These are phyloP conservation scores for Melitaea cinxia DNA, from an alignment of 1,140 invertebrate species.

Conservation along the genomic window DNA sequence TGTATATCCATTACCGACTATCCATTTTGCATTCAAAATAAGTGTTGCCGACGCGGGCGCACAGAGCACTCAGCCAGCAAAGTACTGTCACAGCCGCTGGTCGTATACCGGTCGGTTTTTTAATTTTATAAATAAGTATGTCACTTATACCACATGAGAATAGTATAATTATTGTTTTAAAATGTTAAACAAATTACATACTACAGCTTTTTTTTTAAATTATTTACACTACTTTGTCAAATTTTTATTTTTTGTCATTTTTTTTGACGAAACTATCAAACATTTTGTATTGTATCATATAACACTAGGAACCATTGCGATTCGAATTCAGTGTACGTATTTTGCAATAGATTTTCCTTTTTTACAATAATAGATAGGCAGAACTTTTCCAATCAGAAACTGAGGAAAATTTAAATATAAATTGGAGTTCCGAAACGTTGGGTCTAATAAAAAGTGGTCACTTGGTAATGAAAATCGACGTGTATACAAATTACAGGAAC, in stretches of 20 bases:
- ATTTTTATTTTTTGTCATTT: too few species aligned
- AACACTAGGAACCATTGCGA: background rate
- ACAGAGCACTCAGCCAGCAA: too few species aligned
- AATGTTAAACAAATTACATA: background rate
- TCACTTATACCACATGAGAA: too few species aligned
- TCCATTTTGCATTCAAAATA: too few species aligned
- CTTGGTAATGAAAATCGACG: slow-evolving; percentile 64
- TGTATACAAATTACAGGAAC: slow-evolving; percentile 25
- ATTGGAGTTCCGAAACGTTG: slow-evolving; percentile 52
- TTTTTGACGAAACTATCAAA: background rate
- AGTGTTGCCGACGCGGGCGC: too few species aligned
- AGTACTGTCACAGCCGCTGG: too few species aligned
- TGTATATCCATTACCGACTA: too few species aligned
- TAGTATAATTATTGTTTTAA: too few species aligned
- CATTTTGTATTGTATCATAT: too few species aligned
- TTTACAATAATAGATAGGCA: slow-evolving; percentile 53
- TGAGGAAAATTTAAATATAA: slow-evolving; percentile 63
- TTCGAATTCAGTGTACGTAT: slow-evolving; percentile 24
- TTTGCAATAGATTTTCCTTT: slow-evolving; percentile 32
- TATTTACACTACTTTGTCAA: background rate
- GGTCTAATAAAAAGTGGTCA: slow-evolving; percentile 62
- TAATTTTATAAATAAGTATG: too few species aligned
- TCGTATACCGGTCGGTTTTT: too few species aligned
- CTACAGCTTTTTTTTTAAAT: background rate
- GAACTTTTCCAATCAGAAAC: slow-evolving; percentile 64